Conservation (phyloP, 2,113 vertebrate species). For the Hoplias malabaricus region DNA sequence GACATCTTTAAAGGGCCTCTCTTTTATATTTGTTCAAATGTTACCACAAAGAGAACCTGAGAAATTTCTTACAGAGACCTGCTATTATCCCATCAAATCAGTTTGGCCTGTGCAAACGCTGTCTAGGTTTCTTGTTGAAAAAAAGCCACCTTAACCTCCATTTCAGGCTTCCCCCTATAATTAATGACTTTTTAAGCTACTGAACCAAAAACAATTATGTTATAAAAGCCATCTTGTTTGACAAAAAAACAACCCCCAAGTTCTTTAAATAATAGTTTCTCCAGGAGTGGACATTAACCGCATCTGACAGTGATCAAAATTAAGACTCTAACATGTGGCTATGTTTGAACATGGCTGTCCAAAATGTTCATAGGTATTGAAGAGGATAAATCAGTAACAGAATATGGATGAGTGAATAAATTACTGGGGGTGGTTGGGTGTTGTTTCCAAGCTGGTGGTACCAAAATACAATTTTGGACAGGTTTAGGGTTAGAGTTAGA, state of each 20-base stretch:
- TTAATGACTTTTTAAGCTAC: conserved; percentile 81
- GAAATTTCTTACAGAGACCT: conserved; percentile 60
- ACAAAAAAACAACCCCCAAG: conserved; percentile 67
- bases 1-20: conserved; percentile 55
- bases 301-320: conserved; percentile 70
- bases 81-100: conserved; percentile 74
- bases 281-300: conserved; percentile 69
- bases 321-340: conserved; percentile 69
- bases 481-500: too few relatives aligned
- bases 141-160: conserved; percentile 75
- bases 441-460: too few relatives aligned
- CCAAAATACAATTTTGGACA: too few relatives aligned
- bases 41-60: conserved; percentile 56
- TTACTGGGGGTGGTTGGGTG: too few relatives aligned
- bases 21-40: conserved; percentile 48
- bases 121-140: conserved; percentile 74
- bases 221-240: conserved; percentile 74
- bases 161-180: conserved; percentile 72
- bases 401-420: too few relatives aligned
- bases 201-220: conserved; percentile 77
- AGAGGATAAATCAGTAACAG: too few relatives aligned
- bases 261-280: conserved; percentile 71
- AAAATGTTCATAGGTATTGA: too few relatives aligned
- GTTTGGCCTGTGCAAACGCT: conserved; percentile 52
- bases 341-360: conserved; percentile 69